Evolutionary conservation across 2,888 invertebrate species (phyloP), one percentile per base, ranked within the genome.

Genomic region (Julus scandinavius): DNA sequence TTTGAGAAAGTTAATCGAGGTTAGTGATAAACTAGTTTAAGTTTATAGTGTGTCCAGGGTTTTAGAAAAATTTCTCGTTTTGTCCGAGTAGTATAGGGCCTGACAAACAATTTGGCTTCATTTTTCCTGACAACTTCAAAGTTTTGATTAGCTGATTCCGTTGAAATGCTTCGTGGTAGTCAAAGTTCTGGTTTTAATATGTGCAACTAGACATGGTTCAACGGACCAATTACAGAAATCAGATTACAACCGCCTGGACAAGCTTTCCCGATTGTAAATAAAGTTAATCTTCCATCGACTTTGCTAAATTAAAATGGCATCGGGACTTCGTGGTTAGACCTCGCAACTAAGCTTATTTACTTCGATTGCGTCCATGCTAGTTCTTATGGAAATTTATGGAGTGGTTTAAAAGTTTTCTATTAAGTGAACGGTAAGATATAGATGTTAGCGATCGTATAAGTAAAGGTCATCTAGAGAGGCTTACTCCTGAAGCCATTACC

Each of bases 381-480:
- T 11, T 80, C 80, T 80, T 80, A 80, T 80, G 80, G 80, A 80
- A 80, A 80, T 80, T 80, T 80, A 80, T 80, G 38, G 11, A 29
- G 80, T 38, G 80, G 80, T 80, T 38, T 80, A 38, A 80, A 80
- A 80, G 80, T 80, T 80, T 80, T 80, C 80, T 80, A 80, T 80
- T 80, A 80, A 80, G 80, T 80, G 38, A 80, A 80, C 80, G 38
- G 80, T 80, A 29, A 7, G 38, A 38, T 80, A 13, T 80, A 80
- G 80, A 80, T 38, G 80, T 38, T 80, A 29, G 80, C 80, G 29
- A 13, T 38, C 80, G 80, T 38, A 80, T 80, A 80, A 38, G 80
- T 80, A 80, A 80, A 80, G 80, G 80, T 80, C 80, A 80, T 13
- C 29, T 29, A 80, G 38, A 80, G 38, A 80, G 45, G 80, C 80